These are phyloP conservation scores for Galerucella pusilla DNA, from an alignment of 2,888 invertebrate species.

Conservation along the genomic window DNA sequence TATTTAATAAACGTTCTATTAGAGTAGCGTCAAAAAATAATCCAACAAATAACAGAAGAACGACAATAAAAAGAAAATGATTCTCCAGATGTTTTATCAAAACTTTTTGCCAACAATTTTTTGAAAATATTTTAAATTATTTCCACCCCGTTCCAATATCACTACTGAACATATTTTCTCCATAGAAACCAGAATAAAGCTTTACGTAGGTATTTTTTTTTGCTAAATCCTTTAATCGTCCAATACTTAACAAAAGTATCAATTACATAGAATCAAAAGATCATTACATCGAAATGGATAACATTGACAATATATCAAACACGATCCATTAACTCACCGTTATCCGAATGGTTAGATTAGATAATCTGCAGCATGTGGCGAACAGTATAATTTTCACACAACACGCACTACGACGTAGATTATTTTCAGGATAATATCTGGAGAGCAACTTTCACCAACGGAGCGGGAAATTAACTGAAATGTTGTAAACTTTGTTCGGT, in stretches of 20 bases:
- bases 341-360: slow-evolving; percentile 11
- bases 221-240: neutral
- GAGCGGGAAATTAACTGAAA: slow-evolving; percentile 18
- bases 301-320: neutral
- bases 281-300: neutral
- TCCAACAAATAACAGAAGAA: too few relatives aligned
- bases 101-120: too few relatives aligned
- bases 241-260: slow-evolving; percentile 1
- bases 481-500: neutral
- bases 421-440: neutral
- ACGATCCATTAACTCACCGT: slow-evolving; percentile 21
- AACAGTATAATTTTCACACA: slow-evolving; percentile 6
- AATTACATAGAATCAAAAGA: neutral
- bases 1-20: too few relatives aligned
- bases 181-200: too few relatives aligned
- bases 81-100: too few relatives aligned
- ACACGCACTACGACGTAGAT: neutral
- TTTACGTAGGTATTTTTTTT: neutral
- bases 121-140: too few relatives aligned
- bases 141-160: too few relatives aligned
- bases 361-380: slow-evolving; percentile 17
- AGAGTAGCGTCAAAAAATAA: too few relatives aligned
- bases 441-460: neutral
- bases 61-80: too few relatives aligned
- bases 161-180: too few relatives aligned